Conservation (phyloP, 1,140 invertebrate genomes). For the Brachionus rubens region DNA sequence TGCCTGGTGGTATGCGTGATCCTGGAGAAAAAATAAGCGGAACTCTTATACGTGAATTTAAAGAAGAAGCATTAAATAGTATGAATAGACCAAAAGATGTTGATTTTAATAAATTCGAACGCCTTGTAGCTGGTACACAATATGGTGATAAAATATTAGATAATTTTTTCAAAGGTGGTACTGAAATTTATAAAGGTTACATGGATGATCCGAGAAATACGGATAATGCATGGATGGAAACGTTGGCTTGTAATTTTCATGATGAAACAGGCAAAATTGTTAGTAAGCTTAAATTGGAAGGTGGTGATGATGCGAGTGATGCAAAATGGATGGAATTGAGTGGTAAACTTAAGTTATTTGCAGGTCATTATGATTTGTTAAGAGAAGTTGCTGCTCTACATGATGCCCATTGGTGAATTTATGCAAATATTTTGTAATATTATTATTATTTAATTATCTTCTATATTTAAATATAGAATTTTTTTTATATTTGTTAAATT, state of each 20-base stretch:
- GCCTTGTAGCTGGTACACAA: neutral
- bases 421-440: neutral
- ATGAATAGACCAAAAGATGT: slow-evolving; percentile 44
- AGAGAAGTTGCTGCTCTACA: neutral
- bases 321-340: slow-evolving; percentile 27
- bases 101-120: slow-evolving; percentile 32
- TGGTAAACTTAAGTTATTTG: slow-evolving; percentile 26
- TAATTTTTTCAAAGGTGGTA: slow-evolving; percentile 36
- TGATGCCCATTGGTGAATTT: slow-evolving; percentile 20
- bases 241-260: slow-evolving; percentile 48
- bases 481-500: too few species aligned
- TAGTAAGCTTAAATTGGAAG: neutral
- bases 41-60: slow-evolving; percentile 79
- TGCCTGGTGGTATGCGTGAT: slow-evolving; percentile 87
- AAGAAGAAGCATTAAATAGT: slow-evolving; percentile 78
- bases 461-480: too few species aligned
- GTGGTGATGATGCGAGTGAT: slow-evolving; percentile 45
- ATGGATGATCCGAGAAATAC: slow-evolving; percentile 62
- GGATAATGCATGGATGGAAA: slow-evolving; percentile 62
- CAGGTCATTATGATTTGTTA: slow-evolving; percentile 19
- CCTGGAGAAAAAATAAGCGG: slow-evolving; percentile 72
- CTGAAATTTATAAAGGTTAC: slow-evolving; percentile 40
- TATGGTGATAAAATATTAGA: neutral
- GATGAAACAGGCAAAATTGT: slow-evolving; percentile 36
- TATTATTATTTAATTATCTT: neutral